A percentile compares a stretch with the other conserved stretches of the same genome.
Conservation (phyloP, 2,113 vertebrate species). For the Gobio gobio region DNA sequence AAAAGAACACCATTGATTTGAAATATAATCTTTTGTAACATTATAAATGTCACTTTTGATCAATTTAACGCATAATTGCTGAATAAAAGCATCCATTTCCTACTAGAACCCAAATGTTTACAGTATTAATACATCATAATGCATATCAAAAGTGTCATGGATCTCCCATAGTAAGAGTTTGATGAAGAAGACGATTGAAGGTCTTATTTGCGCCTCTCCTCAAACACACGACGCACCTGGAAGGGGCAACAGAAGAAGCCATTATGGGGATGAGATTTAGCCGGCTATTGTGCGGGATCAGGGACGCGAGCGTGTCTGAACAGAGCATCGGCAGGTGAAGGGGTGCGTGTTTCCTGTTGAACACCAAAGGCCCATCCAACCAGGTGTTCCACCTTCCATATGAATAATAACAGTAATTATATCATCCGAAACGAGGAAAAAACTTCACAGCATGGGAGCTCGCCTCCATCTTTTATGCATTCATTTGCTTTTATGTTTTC, state of each 20-base stretch:
- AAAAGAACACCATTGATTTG: background rate
- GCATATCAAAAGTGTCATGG: background rate
- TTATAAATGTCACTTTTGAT: background rate
- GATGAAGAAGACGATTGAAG: background rate
- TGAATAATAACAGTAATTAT: conserved; percentile 64
- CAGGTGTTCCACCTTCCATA: conserved; percentile 58
- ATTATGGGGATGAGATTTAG: background rate
- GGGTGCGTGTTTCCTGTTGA: conserved; percentile 24
- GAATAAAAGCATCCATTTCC: background rate
- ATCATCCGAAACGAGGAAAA: conserved; percentile 7
- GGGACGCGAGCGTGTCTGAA: conserved; percentile 52
- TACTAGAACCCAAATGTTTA: background rate
- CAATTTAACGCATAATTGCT: background rate
- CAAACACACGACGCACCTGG: conserved; percentile 23
- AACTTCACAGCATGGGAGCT: background rate
- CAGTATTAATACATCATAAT: background rate
- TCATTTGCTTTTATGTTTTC: conserved; percentile 24
- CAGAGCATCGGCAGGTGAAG: conserved; percentile 54
- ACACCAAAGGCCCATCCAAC: conserved; percentile 47
- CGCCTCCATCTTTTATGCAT: conserved; percentile 1
- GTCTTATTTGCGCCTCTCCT: background rate
- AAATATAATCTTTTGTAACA: background rate
- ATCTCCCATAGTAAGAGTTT: background rate
- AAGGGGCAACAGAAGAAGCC: background rate
- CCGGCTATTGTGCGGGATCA: conserved; percentile 6